phyloP scores from a whole-genome alignment of 2,113 vertebrate species.

The Dryoscopus gambensis region DNA sequence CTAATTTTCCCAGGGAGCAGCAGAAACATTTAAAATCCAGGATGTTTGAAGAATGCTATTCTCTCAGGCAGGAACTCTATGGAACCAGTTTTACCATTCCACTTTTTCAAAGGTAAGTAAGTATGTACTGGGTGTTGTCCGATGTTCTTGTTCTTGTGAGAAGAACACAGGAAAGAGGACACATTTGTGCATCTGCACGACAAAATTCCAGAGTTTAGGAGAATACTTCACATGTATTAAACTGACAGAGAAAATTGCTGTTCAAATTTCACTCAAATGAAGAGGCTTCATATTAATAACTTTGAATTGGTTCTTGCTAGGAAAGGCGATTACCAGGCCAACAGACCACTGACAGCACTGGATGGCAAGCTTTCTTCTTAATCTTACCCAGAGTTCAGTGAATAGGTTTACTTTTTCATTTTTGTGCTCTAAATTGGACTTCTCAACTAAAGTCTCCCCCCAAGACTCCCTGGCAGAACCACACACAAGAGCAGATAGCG shows the following conservation, averaged over 20 bases:
- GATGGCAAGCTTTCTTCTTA: not conserved
- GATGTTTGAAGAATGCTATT: not conserved
- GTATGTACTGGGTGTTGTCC: not conserved
- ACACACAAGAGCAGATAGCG: not conserved
- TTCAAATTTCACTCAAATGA: not conserved
- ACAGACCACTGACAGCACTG: not conserved
- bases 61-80: not conserved
- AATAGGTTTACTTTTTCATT: not conserved
- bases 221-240: not conserved
- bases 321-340: not conserved
- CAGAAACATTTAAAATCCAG: conserved; percentile 3
- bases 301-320: not conserved
- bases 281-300: not conserved
- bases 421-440: not conserved
- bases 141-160: not conserved
- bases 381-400: not conserved
- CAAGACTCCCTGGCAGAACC: not conserved
- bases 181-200: not conserved
- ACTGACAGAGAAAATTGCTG: not conserved
- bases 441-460: not conserved
- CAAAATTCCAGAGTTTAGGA: not conserved
- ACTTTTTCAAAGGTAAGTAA: not conserved
- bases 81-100: conserved; percentile 29
- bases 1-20: conserved; percentile 3
- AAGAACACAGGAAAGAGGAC: not conserved